Conservation (phyloP, 1,140 invertebrate species). For the Dendroctonus valens region DNA sequence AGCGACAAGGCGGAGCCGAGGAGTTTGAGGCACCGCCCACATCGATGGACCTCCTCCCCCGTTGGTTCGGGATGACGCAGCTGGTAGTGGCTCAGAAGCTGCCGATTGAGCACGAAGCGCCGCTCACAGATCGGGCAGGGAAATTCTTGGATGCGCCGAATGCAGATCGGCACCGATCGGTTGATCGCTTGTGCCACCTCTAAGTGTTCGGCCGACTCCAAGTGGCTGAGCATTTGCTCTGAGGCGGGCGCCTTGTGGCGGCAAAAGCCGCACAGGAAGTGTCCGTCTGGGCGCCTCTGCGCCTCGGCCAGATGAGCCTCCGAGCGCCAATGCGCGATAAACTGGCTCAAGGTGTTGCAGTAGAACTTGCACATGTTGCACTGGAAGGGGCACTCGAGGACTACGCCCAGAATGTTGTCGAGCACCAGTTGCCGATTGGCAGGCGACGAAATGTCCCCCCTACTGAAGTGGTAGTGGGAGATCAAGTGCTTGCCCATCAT, state of each 20-base stretch:
- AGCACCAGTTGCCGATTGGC: constrained; percentile 63
- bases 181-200: constrained; percentile 72
- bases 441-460: constrained; percentile 57
- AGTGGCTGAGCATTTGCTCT: constrained; percentile 67
- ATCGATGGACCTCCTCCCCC: constrained; percentile 44
- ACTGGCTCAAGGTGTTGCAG: constrained; percentile 71
- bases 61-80: constrained; percentile 53
- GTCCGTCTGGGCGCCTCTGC: constrained; percentile 50
- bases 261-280: constrained; percentile 74
- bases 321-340: constrained; percentile 74
- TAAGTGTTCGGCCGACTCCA: constrained; percentile 64
- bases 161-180: constrained; percentile 75
- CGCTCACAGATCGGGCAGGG: constrained; percentile 61
- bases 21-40: constrained; percentile 57
- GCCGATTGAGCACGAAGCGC: constrained; percentile 68
- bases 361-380: constrained; percentile 82
- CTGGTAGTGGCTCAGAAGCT: constrained; percentile 64
- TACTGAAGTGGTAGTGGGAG: constrained; percentile 77
- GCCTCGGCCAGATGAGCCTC: constrained; percentile 57
- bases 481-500: constrained; percentile 81
- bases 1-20: constrained; percentile 63
- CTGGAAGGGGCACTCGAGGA: constrained; percentile 78
- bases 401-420: constrained; percentile 73
- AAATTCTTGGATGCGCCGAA: constrained; percentile 65
- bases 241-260: constrained; percentile 67